Conservation (phyloP, 2,888 invertebrate species). For the Horisme vitalbata region DNA sequence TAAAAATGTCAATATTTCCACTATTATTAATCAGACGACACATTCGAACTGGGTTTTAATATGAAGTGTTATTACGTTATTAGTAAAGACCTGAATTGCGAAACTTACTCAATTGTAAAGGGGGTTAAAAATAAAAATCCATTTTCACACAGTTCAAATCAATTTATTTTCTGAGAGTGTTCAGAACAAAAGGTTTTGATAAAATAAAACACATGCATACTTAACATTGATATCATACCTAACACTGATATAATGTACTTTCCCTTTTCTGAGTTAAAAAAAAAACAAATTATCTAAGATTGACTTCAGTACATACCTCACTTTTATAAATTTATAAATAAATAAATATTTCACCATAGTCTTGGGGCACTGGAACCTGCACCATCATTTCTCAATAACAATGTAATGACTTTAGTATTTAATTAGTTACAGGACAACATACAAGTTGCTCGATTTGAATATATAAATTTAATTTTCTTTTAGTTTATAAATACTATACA, state of each 20-base stretch:
- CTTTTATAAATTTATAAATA: conserved; percentile 16
- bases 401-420: conserved; percentile 15
- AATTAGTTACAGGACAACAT: neutral
- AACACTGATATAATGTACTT: too few relatives aligned
- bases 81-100: too few relatives aligned
- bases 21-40: too few relatives aligned
- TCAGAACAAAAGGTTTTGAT: conserved; percentile 19
- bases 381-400: conserved; percentile 48
- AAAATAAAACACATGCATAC: neutral
- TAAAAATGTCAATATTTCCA: too few relatives aligned
- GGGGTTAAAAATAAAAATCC: conserved; percentile 32
- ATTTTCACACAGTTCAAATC: conserved; percentile 64
- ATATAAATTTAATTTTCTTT: conserved; percentile 29
- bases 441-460: conserved; percentile 11
- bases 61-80: too few relatives aligned
- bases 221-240: too few relatives aligned
- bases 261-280: too few relatives aligned
- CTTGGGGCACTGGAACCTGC: conserved; percentile 74
- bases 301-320: neutral
- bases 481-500: conserved; percentile 42
- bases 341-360: conserved; percentile 22
- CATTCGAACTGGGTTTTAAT: too few relatives aligned
- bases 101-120: too few relatives aligned
- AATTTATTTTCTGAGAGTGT: conserved; percentile 43
- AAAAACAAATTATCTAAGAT: too few relatives aligned